Evolutionary conservation across 2,113 vertebrate species (phyloP), one percentile per base, ranked within the genome.

Genomic region (Carassius carassius): DNA sequence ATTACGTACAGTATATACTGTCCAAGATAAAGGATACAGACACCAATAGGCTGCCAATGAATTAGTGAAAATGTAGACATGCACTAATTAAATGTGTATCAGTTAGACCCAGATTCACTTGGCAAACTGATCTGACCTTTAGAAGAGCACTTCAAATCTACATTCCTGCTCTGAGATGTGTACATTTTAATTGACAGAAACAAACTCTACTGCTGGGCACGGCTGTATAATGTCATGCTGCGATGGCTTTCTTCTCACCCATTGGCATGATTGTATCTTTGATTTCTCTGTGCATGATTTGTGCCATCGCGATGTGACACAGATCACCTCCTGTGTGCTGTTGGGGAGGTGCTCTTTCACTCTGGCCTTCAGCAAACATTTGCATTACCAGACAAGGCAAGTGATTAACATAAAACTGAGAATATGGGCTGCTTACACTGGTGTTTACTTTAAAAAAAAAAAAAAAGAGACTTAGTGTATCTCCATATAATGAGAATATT

Each of bases 301-400:
- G 85, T 82, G 65, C 58, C 70, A 62, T 56, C 2, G 19, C 12
- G 60, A 47, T 67, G 63, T 81, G 84, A 89, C 84, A 89, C 37
- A 29, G 80, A 89, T 89, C 83, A 67, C 80, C 77, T 72, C 76
- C 79, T 47, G 75, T 60, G 78, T 44, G 78, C 69, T 73, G 75
- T 77, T 74, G 41, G 54, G 82, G 73, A 81, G 77, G 73, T 73
- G 56, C 62, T 73, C 51, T 72, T 82, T 47, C 74, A 74, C 85
- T 84, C 79, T 82, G 79, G 79, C 84, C 87, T 85, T 79, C 63
- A 62, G 60, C 86, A 81, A 89, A 84, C 62, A 90, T 88, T 89
- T 86, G 84, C 86, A 84, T 90, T 80, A 72, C 16, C 82, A 81
- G 76, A 90, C 81, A 90, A 89, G 88, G 79, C 84, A 29, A 60